These are phyloP conservation scores for Sula dactylatra DNA, from an alignment of 2,113 vertebrate species.

Conservation along the genomic window DNA sequence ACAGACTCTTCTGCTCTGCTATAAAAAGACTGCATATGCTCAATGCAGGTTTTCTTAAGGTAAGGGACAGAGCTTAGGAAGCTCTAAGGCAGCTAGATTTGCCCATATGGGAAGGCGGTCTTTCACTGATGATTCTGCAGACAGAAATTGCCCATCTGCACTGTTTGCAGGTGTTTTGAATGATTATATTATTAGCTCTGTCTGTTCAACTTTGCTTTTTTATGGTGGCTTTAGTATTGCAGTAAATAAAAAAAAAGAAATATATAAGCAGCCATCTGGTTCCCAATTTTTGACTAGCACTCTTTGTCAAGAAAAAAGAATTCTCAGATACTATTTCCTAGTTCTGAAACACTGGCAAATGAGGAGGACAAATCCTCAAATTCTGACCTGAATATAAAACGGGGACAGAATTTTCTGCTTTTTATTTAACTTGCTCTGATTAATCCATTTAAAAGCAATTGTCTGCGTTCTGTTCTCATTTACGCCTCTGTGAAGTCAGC, in stretches of 20 bases:
- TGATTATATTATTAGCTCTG: constrained; percentile 99
- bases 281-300: constrained; percentile 74
- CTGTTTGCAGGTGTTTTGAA: constrained; percentile 97
- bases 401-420: constrained; percentile 20
- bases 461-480: constrained; percentile 22
- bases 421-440: constrained; percentile 59
- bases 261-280: constrained; percentile 91
- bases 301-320: constrained; percentile 72
- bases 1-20: constrained; percentile 71
- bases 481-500: not conserved
- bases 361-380: constrained; percentile 33
- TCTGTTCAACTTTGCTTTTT: constrained; percentile 95
- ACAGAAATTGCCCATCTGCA: constrained; percentile 97
- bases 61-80: constrained; percentile 80
- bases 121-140: constrained; percentile 85
- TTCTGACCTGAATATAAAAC: constrained; percentile 56
- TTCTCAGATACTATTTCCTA: constrained; percentile 60
- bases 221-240: constrained; percentile 91
- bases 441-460: constrained; percentile 62
- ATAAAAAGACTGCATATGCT: constrained; percentile 86
- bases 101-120: constrained; percentile 96
- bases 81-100: constrained; percentile 79
- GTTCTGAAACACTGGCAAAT: constrained; percentile 43
- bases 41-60: constrained; percentile 83
- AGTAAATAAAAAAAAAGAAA: constrained; percentile 85